Conservation (phyloP, 1,140 invertebrate genomes). For the Drosophila parvula region DNA sequence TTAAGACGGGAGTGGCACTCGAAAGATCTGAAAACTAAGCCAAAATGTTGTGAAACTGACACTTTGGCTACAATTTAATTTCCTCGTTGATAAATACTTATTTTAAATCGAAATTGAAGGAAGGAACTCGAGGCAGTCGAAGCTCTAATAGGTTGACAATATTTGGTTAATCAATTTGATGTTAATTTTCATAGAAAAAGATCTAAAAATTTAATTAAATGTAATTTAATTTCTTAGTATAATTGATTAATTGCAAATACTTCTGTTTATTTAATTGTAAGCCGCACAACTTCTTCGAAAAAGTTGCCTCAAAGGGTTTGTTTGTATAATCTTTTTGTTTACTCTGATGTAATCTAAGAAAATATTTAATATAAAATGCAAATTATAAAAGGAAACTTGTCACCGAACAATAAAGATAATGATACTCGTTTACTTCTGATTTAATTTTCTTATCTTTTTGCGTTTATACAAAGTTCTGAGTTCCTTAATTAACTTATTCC, state of each 20-base stretch:
- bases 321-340: no score
- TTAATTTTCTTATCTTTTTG: neutral
- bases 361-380: neutral
- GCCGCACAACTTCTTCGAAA: no score
- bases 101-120: neutral
- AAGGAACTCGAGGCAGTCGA: neutral
- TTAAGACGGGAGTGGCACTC: neutral
- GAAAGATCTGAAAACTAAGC: neutral
- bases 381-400: neutral
- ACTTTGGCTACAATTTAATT: conserved; percentile 1
- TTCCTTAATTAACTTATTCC: neutral
- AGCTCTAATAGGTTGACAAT: neutral
- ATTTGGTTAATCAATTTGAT: neutral
- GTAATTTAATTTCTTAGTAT: no score
- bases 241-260: no score
- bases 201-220: no score
- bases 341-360: neutral
- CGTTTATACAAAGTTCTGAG: neutral
- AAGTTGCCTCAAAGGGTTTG: no score
- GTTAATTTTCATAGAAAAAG: neutral
- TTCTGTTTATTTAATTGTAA: no score
- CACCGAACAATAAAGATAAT: neutral
- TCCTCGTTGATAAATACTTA: conserved; percentile 4
- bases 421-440: neutral
- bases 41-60: neutral